Percentiles rank a stretch among this genome's conserved stretches.
Conservation (phyloP, 2,113 vertebrate genomes). For the Campylomormyrus tamandua region DNA sequence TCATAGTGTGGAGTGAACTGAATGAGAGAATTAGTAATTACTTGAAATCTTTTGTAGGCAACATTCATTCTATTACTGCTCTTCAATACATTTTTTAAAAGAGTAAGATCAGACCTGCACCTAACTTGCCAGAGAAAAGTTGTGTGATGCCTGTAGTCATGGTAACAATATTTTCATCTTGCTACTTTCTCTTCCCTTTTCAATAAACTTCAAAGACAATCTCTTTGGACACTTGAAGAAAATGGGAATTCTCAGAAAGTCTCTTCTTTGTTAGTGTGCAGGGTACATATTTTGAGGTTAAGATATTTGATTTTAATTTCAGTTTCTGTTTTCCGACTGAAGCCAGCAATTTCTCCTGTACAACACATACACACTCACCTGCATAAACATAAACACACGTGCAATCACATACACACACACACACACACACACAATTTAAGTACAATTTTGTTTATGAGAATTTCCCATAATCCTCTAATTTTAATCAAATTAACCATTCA, state of each 20-base stretch:
- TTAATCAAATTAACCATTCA: background rate
- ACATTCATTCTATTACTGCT: background rate
- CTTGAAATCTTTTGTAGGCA: background rate
- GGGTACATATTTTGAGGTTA: background rate
- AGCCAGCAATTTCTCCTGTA: background rate
- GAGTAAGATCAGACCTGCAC: background rate
- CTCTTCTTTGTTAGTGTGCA: background rate
- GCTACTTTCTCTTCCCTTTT: background rate
- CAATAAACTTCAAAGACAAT: slow-evolving; percentile 15
- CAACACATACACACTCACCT: background rate
- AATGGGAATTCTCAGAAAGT: slow-evolving; percentile 12
- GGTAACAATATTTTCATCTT: background rate
- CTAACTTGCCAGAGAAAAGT: slow-evolving; percentile 8
- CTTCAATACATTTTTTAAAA: background rate
- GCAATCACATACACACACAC: background rate
- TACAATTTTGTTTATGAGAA: background rate
- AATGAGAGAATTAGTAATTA: background rate
- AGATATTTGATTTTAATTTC: background rate
- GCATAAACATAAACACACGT: background rate
- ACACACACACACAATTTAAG: background rate
- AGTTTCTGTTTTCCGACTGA: background rate
- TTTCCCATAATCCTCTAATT: background rate
- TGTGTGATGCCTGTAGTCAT: slow-evolving; percentile 5
- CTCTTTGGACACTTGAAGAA: slow-evolving; percentile 1
- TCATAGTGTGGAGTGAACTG: background rate